Conservation (phyloP, 2,888 invertebrate genomes). For the Protula sp. region DNA sequence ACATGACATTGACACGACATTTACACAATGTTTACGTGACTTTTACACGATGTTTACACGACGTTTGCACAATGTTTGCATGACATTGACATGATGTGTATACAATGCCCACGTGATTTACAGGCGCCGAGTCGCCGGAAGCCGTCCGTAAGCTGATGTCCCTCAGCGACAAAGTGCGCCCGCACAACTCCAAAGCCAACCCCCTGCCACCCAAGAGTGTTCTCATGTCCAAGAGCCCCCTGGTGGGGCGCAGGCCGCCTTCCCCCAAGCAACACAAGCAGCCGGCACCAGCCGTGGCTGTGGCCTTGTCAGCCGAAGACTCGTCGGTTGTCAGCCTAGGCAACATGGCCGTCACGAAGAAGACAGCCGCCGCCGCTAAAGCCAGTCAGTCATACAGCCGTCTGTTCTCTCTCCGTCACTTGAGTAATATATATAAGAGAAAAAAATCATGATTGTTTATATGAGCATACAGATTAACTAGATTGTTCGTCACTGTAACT, state of each 20-base stretch:
- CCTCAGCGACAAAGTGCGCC: conserved; percentile 60
- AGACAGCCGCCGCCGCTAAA: conserved; percentile 55
- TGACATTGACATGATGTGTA: too few relatives aligned
- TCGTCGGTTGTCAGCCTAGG: conserved; percentile 90
- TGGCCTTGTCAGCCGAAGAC: conserved; percentile 88
- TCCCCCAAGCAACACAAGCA: conserved; percentile 67
- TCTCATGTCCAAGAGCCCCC: conserved; percentile 53
- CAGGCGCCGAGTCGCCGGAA: conserved; percentile 89
- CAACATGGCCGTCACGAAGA: conserved; percentile 78
- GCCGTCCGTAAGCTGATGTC: conserved; percentile 92
- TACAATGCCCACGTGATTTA: background rate
- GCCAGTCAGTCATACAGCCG: conserved; percentile 32
- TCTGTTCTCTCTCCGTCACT: background rate
- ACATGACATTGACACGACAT: too few relatives aligned
- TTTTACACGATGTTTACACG: too few relatives aligned
- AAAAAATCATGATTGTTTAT: too few relatives aligned
- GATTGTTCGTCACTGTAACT: too few relatives aligned
- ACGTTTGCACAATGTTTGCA: too few relatives aligned
- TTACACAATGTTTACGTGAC: too few relatives aligned
- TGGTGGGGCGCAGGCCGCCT: conserved; percentile 73
- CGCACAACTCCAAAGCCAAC: conserved; percentile 62
- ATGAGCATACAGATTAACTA: too few relatives aligned
- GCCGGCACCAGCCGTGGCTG: conserved; percentile 59
- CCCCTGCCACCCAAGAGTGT: conserved; percentile 73
- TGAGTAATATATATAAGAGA: too few relatives aligned